phyloP scores from a whole-genome alignment of 1,140 invertebrate genomes.

The Eurosta solidaginis region DNA sequence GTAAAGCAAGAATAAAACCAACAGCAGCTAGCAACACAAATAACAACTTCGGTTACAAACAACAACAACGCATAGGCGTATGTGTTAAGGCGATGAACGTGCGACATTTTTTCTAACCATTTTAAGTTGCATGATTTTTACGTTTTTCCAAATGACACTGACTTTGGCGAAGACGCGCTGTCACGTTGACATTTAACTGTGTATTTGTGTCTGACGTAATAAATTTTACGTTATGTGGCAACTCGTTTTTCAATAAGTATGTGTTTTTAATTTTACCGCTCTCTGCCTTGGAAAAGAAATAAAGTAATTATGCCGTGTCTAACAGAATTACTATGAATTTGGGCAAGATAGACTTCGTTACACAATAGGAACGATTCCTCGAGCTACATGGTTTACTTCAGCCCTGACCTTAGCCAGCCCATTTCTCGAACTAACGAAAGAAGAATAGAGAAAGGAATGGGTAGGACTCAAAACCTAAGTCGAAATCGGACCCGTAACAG shows the following conservation, averaged over 20 bases:
- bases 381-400: no score
- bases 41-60: neutral
- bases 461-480: no score
- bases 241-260: neutral
- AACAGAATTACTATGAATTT: no score
- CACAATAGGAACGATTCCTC: no score
- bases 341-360: no score
- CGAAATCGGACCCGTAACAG: no score
- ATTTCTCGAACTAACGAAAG: no score
- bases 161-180: neutral
- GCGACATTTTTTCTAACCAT: neutral
- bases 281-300: neutral
- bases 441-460: no score
- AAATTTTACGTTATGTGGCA: constrained; percentile 16
- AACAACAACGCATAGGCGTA: neutral
- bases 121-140: neutral
- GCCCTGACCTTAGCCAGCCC: no score
- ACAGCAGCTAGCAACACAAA: neutral
- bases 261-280: neutral
- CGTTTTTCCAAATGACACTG: neutral
- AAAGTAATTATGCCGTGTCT: no score
- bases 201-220: constrained; percentile 9
- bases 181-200: constrained; percentile 14
- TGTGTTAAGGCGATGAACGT: neutral
- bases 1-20: no score